phyloP scores from a whole-genome alignment of 2,888 invertebrate genomes.

The Ormyrus rosae region DNA sequence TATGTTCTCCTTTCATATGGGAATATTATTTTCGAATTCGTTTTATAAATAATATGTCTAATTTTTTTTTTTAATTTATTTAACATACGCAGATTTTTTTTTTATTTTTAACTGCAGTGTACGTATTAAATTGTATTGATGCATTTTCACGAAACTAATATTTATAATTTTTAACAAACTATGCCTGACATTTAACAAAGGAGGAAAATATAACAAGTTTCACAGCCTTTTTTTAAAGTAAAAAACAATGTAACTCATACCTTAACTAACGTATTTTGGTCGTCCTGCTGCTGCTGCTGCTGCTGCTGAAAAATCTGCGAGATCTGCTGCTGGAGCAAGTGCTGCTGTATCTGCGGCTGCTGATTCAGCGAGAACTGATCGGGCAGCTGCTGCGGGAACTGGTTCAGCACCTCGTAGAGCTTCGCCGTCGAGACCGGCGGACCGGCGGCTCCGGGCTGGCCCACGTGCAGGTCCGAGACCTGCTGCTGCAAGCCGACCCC shows the following conservation, averaged over 20 bases:
- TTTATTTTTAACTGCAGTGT: too few species aligned
- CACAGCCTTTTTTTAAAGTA: background rate
- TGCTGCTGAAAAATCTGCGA: constrained; percentile 67
- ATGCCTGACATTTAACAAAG: too few species aligned
- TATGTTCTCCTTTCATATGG: too few species aligned
- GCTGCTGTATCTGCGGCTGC: constrained; percentile 69
- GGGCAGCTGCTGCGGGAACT: constrained; percentile 67
- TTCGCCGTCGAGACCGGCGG: constrained; percentile 68
- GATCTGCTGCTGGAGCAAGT: constrained; percentile 69
- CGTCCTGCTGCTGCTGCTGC: constrained; percentile 21
- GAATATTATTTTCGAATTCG: too few species aligned
- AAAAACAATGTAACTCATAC: background rate
- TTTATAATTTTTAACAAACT: too few species aligned
- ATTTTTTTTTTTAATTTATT: too few species aligned
- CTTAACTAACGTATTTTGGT: background rate
- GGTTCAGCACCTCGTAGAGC: constrained; percentile 69
- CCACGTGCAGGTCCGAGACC: constrained; percentile 68
- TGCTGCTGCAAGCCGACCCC: constrained; percentile 50
- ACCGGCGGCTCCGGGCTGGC: constrained; percentile 66
- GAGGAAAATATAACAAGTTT: too few species aligned
- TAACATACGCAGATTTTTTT: too few species aligned
- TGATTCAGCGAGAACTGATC: constrained; percentile 67
- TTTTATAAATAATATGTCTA: too few species aligned
- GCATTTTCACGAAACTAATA: too few species aligned
- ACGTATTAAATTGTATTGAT: too few species aligned